These are phyloP conservation scores for Apaloderma vittatum DNA, from an alignment of 2,113 vertebrate species.

Conservation along the genomic window DNA sequence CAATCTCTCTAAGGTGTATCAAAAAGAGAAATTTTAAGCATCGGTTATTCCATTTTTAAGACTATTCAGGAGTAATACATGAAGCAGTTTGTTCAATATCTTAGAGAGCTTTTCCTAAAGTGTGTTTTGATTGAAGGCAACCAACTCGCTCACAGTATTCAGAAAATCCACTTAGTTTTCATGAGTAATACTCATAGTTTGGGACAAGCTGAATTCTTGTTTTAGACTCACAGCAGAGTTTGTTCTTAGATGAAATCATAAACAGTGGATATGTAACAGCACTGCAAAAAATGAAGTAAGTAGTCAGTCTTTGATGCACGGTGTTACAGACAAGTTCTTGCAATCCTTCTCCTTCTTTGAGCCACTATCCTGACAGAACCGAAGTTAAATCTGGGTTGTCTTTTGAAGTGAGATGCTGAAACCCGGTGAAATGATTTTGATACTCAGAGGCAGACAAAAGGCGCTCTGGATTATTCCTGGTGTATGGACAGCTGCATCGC, in stretches of 20 bases:
- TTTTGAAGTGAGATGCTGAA: not conserved
- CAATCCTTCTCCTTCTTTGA: not conserved
- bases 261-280: not conserved
- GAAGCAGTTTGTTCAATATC: not conserved
- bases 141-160: not conserved
- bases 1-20: not conserved
- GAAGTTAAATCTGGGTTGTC: not conserved
- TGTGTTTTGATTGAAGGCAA: not conserved
- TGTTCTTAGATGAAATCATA: not conserved
- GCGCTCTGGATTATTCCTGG: not conserved
- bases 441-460: not conserved
- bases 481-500: no score
- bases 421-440: not conserved
- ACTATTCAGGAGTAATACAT: not conserved
- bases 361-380: not conserved
- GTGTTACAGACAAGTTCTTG: not conserved
- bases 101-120: not conserved
- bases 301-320: not conserved
- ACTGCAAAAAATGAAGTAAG: not conserved
- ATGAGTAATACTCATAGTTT: not conserved
- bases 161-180: not conserved
- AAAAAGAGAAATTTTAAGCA: not conserved
- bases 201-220: not conserved
- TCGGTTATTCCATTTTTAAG: not conserved
- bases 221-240: not conserved